Evolutionary conservation across 1,140 invertebrate species (phyloP).

Genomic region (Stegodyphus dumicola): DNA sequence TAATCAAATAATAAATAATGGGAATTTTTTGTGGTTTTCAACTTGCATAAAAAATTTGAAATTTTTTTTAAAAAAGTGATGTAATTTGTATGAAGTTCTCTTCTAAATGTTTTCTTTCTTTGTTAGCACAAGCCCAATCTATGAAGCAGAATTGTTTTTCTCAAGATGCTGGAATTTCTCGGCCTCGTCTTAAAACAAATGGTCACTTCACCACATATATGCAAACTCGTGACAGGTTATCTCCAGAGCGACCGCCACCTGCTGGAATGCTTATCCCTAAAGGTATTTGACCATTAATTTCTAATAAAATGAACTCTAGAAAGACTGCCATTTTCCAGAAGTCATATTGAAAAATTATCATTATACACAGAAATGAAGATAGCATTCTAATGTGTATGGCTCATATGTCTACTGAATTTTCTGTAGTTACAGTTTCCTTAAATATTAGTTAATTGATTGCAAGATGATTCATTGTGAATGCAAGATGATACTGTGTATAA

Average conservation of each 20-base stretch:
- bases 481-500: too few species aligned
- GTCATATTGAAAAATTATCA: not conserved
- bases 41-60: too few species aligned
- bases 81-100: not conserved
- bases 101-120: not conserved
- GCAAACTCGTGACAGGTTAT: constrained; percentile 68
- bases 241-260: constrained; percentile 22
- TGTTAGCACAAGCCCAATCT: constrained; percentile 14
- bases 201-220: constrained; percentile 75
- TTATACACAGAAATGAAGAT: not conserved
- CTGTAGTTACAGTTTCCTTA: not conserved
- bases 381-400: not conserved
- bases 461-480: not conserved
- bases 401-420: not conserved
- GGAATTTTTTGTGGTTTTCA: too few species aligned
- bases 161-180: constrained; percentile 58
- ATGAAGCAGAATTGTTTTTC: constrained; percentile 65
- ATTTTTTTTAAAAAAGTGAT: not conserved
- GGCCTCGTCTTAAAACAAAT: constrained; percentile 75
- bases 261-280: constrained; percentile 24
- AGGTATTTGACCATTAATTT: not conserved
- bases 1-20: too few species aligned
- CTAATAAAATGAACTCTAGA: not conserved
- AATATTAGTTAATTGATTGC: not conserved
- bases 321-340: not conserved